phyloP scores from a whole-genome alignment of 1,140 invertebrate genomes.

The Hypsibius dujardini region DNA sequence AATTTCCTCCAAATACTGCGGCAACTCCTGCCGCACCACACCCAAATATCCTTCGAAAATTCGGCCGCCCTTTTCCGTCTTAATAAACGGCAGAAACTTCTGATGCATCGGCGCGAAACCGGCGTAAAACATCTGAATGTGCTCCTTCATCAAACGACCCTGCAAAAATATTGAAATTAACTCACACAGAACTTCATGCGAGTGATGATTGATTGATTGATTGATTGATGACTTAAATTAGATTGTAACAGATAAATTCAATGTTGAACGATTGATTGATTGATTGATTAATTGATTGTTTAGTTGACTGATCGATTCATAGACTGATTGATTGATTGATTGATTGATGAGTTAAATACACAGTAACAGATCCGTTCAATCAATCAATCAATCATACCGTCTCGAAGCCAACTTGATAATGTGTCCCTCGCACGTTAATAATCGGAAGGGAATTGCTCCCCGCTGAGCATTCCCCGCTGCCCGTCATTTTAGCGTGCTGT shows the following conservation, averaged over 20 bases:
- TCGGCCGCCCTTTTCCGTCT: background rate
- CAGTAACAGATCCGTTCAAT: no score
- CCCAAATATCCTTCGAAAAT: background rate
- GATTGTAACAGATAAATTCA: no score
- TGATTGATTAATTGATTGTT: no score
- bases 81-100: background rate
- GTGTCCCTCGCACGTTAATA: background rate
- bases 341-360: no score
- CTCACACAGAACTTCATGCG: no score
- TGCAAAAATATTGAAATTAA: no score
- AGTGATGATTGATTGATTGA: no score
- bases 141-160: conserved; percentile 9
- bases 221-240: no score
- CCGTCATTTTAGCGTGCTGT: background rate
- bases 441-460: conserved; percentile 6
- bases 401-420: conserved; percentile 13
- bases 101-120: background rate
- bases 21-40: background rate
- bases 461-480: background rate
- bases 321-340: no score
- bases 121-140: conserved; percentile 11
- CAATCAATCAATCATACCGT: background rate
- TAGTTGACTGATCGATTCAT: no score
- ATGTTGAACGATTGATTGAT: no score
- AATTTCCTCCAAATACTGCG: conserved; percentile 15